Percentiles rank a stretch among this genome's conserved stretches.
Conservation (phyloP, 1,140 invertebrate species). For the Sitophilus oryzae region DNA sequence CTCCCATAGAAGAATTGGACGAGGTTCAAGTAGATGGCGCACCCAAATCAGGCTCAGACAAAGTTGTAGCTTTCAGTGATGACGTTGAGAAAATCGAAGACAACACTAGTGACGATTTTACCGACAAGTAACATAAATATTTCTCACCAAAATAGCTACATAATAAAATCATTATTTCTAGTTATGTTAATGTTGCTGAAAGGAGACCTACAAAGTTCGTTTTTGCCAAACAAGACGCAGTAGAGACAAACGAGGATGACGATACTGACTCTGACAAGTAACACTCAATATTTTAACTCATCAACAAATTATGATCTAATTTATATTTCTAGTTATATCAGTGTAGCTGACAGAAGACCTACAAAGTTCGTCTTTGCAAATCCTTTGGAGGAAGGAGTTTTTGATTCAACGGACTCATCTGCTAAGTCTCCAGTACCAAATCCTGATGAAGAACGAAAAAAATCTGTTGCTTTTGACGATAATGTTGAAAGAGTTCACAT, state of each 20-base stretch:
- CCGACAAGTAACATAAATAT: background rate
- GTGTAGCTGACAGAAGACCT: conserved; percentile 20
- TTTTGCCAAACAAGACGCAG: too few relatives aligned
- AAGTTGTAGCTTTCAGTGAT: conserved; percentile 13
- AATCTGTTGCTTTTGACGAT: conserved; percentile 38
- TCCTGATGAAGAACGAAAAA: conserved; percentile 23
- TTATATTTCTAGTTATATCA: conserved; percentile 8
- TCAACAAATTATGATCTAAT: too few relatives aligned
- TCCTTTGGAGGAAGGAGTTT: conserved; percentile 13
- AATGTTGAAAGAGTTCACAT: conserved; percentile 38
- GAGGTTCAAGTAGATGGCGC: too few relatives aligned
- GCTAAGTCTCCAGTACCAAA: conserved; percentile 10
- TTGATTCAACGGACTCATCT: background rate
- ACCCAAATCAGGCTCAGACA: background rate
- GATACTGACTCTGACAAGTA: too few relatives aligned
- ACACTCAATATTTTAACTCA: too few relatives aligned
- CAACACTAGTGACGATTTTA: conserved; percentile 1
- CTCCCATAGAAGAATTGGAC: background rate
- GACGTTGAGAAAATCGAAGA: conserved; percentile 12
- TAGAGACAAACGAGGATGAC: too few relatives aligned
- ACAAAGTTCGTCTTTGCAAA: conserved; percentile 22
- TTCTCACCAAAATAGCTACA: too few relatives aligned
- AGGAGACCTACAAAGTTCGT: too few relatives aligned
- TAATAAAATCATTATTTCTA: too few relatives aligned
- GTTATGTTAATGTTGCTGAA: too few relatives aligned